Evolutionary conservation across 2,113 vertebrate species (phyloP), one percentile per base, ranked within the genome.

Genomic region (Pachycephala philippinensis): DNA sequence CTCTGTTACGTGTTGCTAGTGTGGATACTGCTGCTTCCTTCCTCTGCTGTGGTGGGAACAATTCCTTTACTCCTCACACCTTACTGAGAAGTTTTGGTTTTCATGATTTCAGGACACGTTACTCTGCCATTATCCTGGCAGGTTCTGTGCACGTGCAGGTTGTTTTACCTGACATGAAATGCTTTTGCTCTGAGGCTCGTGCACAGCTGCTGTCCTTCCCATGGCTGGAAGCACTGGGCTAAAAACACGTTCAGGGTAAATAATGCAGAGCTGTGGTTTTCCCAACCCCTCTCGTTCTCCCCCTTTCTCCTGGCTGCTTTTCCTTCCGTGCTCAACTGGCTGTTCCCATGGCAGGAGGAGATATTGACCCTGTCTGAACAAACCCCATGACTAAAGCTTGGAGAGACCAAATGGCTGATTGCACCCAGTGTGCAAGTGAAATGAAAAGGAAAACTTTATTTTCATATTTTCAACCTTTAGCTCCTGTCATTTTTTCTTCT

Each of bases 281-380:
- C 33, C 19, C 31, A 42, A 0, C 18, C 13, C 6, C 10, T 60
- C 42, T 70, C 0, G 0, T 65, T 44, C 66, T 68, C 2, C 2
- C 12, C 9, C 40, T 63, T 89, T 76, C 39, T 69, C 13, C 33
- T 54, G 59, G 20, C 56, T 82, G 45, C 69, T 85, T 82, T 88
- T 84, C 35, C 37, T 52, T 74, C 50, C 2, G 0, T 61, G 31
- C 31, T 57, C 24, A 39, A 1, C 11, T 56, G 65, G 39, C 40
- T 42, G 54, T 30, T 64, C 54, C 87, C 23, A 10, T 47, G 33
- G 35, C 26, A 39, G 7, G 18, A 72, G 45, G 33, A 59, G 63
- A 26, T 35, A 6, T 39, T 35, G 10, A 2, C 47, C 35, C 13
- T 3, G 0, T 9, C n/a, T 45, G 40, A 30, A 65, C 30, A 90